These are phyloP conservation scores for Pocillopora meandrina DNA, from an alignment of 92 coral and sea anemone genomes.

Conservation along the genomic window DNA sequence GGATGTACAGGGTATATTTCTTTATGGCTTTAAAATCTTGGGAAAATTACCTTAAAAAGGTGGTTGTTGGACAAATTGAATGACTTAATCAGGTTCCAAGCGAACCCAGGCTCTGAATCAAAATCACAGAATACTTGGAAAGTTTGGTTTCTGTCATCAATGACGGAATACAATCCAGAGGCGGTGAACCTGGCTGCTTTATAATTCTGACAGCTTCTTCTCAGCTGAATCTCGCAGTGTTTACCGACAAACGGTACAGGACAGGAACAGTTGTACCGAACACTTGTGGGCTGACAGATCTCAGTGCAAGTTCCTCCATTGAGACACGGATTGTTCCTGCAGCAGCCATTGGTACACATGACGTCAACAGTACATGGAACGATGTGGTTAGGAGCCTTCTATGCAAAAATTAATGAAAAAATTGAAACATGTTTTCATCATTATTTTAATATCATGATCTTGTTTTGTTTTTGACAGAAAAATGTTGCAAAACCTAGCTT, in stretches of 20 bases:
- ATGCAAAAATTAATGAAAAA: background rate
- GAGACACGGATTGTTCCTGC: constrained; percentile 6
- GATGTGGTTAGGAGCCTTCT: background rate
- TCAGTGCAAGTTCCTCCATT: constrained; percentile 30
- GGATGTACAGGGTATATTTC: too few species aligned
- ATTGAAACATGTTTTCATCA: background rate
- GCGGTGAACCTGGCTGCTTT: too few species aligned
- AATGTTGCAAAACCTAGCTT: too few species aligned
- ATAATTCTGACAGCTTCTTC: too few species aligned
- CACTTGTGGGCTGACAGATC: constrained; percentile 2
- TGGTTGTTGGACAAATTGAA: constrained; percentile 11
- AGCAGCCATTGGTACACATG: constrained; percentile 18
- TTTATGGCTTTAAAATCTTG: too few species aligned
- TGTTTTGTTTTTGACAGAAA: too few species aligned
- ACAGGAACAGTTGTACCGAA: constrained; percentile 22
- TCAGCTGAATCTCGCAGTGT: background rate
- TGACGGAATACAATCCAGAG: background rate
- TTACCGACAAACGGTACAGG: constrained; percentile 13
- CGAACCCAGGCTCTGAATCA: constrained; percentile 19
- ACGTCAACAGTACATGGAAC: background rate
- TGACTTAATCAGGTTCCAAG: constrained; percentile 17
- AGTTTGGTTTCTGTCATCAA: background rate
- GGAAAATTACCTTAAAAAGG: background rate
- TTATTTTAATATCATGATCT: background rate
- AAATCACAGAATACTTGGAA: constrained; percentile 20